These are phyloP conservation scores for Mormyrops boulengeri DNA, from an alignment of 2,797 vertebrate genomes.

Conservation along the genomic window DNA sequence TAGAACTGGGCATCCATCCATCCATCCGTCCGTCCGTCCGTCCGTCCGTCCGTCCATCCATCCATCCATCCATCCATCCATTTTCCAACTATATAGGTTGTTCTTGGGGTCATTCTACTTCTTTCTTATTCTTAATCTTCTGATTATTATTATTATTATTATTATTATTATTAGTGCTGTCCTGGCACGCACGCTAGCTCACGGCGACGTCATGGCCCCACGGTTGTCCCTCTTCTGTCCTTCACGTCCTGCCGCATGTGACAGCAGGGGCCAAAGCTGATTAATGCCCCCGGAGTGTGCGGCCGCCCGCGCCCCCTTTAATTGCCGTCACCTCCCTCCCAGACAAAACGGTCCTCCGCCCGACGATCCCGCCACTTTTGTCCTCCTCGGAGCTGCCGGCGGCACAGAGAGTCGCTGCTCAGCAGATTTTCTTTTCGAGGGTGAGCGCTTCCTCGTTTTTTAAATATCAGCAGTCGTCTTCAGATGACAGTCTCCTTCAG, in stretches of 20 bases:
- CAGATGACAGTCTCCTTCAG: background rate
- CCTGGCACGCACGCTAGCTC: background rate
- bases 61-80: background rate
- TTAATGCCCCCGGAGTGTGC: constrained; percentile 10
- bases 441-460: background rate
- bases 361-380: background rate
- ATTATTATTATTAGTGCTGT: background rate
- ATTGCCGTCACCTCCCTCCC: constrained; percentile 24
- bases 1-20: background rate
- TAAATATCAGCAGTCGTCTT: background rate
- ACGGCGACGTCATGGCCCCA: no score
- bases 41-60: background rate
- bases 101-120: background rate
- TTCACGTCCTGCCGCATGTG: background rate
- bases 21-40: background rate
- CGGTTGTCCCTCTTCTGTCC: background rate
- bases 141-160: background rate
- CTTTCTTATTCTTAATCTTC: background rate
- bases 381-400: background rate
- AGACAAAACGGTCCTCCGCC: background rate
- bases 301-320: constrained; percentile 20
- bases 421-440: background rate
- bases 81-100: background rate
- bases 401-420: background rate
- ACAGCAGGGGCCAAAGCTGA: constrained; percentile 26